These are phyloP conservation scores for Megaceryle maxima DNA, from an alignment of 2,113 vertebrate genomes.

Conservation along the genomic window DNA sequence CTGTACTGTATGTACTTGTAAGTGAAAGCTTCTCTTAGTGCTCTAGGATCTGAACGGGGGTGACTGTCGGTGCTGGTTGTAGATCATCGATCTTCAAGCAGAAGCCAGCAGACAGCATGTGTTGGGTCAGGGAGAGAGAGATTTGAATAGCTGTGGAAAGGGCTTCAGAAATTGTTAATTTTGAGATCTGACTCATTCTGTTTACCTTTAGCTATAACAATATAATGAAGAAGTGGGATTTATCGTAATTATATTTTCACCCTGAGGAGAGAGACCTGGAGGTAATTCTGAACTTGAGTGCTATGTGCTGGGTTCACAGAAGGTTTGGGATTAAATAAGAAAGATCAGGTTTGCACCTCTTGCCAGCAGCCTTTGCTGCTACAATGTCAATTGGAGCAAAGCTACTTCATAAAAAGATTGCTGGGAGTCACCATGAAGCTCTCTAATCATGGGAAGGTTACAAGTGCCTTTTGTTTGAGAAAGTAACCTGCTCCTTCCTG, in stretches of 20 bases:
- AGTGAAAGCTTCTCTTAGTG: background rate
- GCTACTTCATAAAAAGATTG: background rate
- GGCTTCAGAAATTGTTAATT: background rate
- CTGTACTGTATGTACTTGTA: background rate
- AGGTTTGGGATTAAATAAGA: background rate
- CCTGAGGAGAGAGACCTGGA: background rate
- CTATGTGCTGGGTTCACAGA: background rate
- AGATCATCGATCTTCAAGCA: background rate
- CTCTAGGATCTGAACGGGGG: background rate
- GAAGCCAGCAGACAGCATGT: background rate
- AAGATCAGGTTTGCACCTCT: background rate
- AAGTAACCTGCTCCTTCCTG: background rate
- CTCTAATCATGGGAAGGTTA: background rate
- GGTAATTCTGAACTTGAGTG: background rate
- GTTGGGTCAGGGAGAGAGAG: background rate
- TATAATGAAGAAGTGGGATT: background rate
- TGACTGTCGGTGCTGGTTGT: background rate
- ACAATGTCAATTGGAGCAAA: background rate
- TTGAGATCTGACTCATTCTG: background rate
- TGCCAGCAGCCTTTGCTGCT: background rate
- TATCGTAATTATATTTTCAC: background rate
- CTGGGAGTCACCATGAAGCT: background rate
- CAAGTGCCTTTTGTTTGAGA: background rate
- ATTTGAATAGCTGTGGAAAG: background rate
- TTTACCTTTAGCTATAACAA: background rate